These are phyloP conservation scores for Sebastes iracundus DNA, from an alignment of 2,797 vertebrate species.

Conservation along the genomic window DNA sequence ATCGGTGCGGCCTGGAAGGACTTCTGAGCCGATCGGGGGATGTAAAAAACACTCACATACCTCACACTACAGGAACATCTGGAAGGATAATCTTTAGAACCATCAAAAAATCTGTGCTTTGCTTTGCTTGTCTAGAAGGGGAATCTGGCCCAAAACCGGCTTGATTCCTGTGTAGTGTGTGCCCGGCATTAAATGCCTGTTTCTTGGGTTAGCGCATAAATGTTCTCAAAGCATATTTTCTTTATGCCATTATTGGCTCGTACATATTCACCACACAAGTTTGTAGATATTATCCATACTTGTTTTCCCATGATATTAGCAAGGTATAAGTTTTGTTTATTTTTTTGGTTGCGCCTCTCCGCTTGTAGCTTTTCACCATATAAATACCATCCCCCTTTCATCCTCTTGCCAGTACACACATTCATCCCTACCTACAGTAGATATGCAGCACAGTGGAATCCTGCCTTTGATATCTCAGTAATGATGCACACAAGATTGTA, in stretches of 20 bases:
- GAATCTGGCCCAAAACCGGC: not conserved
- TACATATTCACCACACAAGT: not conserved
- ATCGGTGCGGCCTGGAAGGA: not conserved
- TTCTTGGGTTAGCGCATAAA: not conserved
- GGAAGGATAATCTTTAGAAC: not conserved
- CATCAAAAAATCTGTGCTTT: not conserved
- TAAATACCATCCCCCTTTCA: constrained; percentile 8
- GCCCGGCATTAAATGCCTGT: not conserved
- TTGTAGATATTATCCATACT: not conserved
- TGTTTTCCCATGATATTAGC: not conserved
- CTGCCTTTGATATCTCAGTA: constrained; percentile 31
- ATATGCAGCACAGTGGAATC: constrained; percentile 15
- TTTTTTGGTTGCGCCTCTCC: not conserved
- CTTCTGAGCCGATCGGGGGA: not conserved
- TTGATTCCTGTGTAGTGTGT: too few species aligned
- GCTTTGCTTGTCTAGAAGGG: too few species aligned
- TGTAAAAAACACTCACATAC: not conserved
- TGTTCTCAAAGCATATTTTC: not conserved
- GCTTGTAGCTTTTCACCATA: constrained; percentile 1
- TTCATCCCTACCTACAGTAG: constrained; percentile 7
- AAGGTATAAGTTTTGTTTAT: not conserved
- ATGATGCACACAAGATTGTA: constrained; percentile 50
- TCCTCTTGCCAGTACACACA: constrained; percentile 5
- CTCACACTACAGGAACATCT: not conserved
- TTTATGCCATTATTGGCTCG: not conserved